Conservation (phyloP, 2,888 invertebrate species). For the Macrosoma leucophasiata region DNA sequence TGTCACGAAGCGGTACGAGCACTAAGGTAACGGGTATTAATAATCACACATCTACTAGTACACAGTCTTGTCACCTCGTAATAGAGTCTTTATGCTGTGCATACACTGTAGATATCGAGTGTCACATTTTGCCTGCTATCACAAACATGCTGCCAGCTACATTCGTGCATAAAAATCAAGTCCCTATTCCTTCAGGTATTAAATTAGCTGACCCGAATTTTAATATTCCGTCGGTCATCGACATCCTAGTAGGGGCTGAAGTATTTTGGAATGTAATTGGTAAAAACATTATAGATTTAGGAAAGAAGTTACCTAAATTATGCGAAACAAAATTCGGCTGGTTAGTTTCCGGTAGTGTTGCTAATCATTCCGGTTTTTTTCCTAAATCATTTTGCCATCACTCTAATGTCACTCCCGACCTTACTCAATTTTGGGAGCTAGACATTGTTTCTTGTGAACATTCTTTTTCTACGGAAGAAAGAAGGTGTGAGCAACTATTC, state of each 20-base stretch:
- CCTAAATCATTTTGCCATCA: slow-evolving; percentile 9
- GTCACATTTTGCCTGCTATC: slow-evolving; percentile 16
- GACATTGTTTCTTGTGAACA: background rate
- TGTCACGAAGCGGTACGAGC: slow-evolving; percentile 8
- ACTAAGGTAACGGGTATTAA: slow-evolving; percentile 23
- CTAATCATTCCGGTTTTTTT: slow-evolving; percentile 1
- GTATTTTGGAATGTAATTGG: slow-evolving; percentile 22
- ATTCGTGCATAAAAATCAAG: slow-evolving; percentile 8
- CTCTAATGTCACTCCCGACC: slow-evolving; percentile 7
- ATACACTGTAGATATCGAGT: slow-evolving; percentile 7
- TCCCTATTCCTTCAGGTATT: slow-evolving; percentile 13
- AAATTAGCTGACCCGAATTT: slow-evolving; percentile 24
- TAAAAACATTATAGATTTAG: background rate
- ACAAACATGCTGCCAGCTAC: slow-evolving; percentile 8
- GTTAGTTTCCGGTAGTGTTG: slow-evolving; percentile 9
- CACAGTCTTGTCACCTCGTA: slow-evolving; percentile 18
- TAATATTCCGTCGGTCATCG: slow-evolving; percentile 17
- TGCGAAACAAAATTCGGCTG: slow-evolving; percentile 4
- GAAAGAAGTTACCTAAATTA: slow-evolving; percentile 3
- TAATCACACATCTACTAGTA: slow-evolving; percentile 12
- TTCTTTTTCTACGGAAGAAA: background rate
- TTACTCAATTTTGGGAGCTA: slow-evolving; percentile 26
- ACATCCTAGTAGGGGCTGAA: slow-evolving; percentile 24
- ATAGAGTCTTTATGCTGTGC: slow-evolving; percentile 11
- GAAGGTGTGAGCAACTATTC: slow-evolving; percentile 9